Conservation (phyloP, 2,113 vertebrate species). For the Raja brachyura region DNA sequence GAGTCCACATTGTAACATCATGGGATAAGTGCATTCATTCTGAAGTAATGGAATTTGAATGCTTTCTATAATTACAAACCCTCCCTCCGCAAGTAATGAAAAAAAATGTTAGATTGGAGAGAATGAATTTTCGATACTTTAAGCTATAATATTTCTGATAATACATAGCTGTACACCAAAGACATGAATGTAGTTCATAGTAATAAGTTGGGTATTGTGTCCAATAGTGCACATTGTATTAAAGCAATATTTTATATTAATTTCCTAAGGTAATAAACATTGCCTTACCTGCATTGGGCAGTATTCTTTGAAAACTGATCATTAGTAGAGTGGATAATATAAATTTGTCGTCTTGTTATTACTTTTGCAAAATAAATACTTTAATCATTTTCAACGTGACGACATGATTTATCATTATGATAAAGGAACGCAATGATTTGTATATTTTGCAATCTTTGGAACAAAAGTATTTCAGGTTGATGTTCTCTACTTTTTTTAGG, state of each 20-base stretch:
- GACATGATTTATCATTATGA: neutral
- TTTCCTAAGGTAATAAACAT: neutral
- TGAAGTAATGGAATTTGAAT: neutral
- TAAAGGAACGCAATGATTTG: neutral
- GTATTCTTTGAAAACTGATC: neutral
- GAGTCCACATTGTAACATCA: neutral
- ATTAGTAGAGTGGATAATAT: neutral
- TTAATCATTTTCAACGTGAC: neutral
- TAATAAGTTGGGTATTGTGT: neutral
- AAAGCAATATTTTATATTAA: neutral
- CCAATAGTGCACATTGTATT: neutral
- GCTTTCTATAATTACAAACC: neutral
- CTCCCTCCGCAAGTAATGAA: no score
- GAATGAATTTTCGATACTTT: neutral
- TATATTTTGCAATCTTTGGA: neutral
- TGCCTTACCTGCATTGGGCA: neutral
- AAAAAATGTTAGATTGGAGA: neutral
- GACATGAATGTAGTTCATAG: neutral
- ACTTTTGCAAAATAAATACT: no score
- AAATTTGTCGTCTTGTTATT: neutral
- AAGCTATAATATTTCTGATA: neutral
- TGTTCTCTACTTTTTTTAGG: conserved; percentile 54
- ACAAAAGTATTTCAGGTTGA: neutral
- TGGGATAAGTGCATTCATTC: neutral
- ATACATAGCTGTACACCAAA: neutral